Evolutionary conservation across 2,113 vertebrate species (phyloP), one percentile per base, ranked within the genome.

Genomic region (Poeciliopsis occidentalis): DNA sequence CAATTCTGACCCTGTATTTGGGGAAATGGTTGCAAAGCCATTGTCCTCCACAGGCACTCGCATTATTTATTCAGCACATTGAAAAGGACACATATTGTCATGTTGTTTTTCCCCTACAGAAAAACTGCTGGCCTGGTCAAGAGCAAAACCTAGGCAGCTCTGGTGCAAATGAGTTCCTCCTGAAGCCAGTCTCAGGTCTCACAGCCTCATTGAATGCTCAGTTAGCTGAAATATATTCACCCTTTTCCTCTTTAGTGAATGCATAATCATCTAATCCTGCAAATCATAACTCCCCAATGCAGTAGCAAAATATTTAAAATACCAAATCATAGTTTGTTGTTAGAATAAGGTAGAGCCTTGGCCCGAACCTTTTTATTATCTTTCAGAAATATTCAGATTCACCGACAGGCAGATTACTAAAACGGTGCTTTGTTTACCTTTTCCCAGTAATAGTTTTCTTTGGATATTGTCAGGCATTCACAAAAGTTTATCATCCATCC

Each of bases 401-500:
- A 37, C 47, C 54, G 80, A 89, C 74, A 3, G 80, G 60, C 19
- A 54, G n/a, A 24, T 74, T 62, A 66, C 63, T 71, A 31, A n/a
- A 70, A 44, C 41, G 1, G 24, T 12, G 60, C 39, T 64, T 61
- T 41, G 13, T 13, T 57, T 66, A 66, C 65, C 71, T 60, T 67
- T n/a, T 17, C 39, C 12, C 26, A 73, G 8, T 47, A 39, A 26
- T 6, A 27, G 13, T 62, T 71, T 67, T 51, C 60, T 71, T 26
- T 54, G 64, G 37, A 63, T 61, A 78, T 32, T 57, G 24, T 31
- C 37, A 11, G 12, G 63, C 27, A 75, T 76, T 84, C 1, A 70
- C 64, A 79, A 85, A 86, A 30, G 79, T 87, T 89, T 80, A 76
- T 67, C 86, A 85, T 73, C 87, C 47, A 30, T 68, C 41, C 64